These are phyloP conservation scores for Brachionus paranguensis DNA, from an alignment of 1,140 invertebrate genomes.

Conservation along the genomic window DNA sequence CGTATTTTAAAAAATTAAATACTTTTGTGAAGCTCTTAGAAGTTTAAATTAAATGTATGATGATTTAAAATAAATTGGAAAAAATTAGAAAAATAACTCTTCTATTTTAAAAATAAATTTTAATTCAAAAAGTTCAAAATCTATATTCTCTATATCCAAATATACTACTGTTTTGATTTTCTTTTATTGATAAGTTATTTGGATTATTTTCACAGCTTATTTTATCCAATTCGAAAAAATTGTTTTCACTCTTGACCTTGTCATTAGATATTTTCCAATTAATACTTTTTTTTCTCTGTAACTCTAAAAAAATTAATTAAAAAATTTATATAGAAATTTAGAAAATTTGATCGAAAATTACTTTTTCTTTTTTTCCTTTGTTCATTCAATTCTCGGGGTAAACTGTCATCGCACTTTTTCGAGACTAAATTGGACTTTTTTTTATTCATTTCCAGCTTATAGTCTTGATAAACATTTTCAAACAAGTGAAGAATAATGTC, in stretches of 20 bases:
- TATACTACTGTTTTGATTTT: background rate
- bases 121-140: background rate
- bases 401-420: background rate
- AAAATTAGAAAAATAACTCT: no score
- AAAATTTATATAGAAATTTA: no score
- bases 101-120: background rate
- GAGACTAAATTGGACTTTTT: background rate
- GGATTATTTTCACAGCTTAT: background rate
- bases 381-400: background rate
- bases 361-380: background rate
- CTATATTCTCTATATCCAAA: background rate
- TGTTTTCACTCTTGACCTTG: background rate
- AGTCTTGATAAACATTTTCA: conserved; percentile 41
- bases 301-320: background rate
- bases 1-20: no score
- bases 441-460: background rate
- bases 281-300: background rate
- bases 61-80: no score
- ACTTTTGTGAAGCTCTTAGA: no score
- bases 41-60: no score
- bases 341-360: background rate
- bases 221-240: background rate
- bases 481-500: conserved; percentile 54
- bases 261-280: background rate
- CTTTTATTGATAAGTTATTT: background rate